phyloP scores from a whole-genome alignment of 2,113 vertebrate genomes.

The Tachysurus vachellii region DNA sequence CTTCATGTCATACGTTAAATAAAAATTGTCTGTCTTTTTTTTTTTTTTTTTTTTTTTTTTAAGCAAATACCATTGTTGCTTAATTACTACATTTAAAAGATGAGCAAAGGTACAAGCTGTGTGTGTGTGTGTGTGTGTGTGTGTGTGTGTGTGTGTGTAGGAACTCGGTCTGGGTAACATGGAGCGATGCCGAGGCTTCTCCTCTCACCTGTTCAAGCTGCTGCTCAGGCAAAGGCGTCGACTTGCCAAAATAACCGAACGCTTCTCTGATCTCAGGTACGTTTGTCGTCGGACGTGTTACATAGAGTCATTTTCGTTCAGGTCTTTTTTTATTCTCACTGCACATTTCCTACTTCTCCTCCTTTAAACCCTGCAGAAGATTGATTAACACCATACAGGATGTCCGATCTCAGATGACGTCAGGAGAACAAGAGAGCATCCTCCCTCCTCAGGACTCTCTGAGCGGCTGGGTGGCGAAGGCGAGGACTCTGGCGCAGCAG shows the following conservation, averaged over 20 bases:
- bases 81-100: too few species aligned
- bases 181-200: slow-evolving; percentile 89
- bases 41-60: too few species aligned
- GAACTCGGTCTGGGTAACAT: slow-evolving; percentile 84
- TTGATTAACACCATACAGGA: slow-evolving; percentile 76
- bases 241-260: slow-evolving; percentile 80
- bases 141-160: slow-evolving; percentile 63
- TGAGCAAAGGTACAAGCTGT: too few species aligned
- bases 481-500: slow-evolving; percentile 79
- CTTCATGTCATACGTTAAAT: too few species aligned
- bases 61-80: too few species aligned
- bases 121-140: too few species aligned
- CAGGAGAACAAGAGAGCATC: slow-evolving; percentile 63
- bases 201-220: slow-evolving; percentile 88
- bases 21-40: too few species aligned
- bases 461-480: slow-evolving; percentile 74
- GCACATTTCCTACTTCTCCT: neutral
- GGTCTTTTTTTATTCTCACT: neutral
- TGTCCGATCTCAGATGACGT: slow-evolving; percentile 66
- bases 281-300: neutral
- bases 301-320: neutral
- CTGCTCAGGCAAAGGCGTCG: slow-evolving; percentile 82
- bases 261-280: slow-evolving; percentile 88
- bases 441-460: slow-evolving; percentile 85
- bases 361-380: slow-evolving; percentile 70